Evolutionary conservation across 1,140 invertebrate genomes (phyloP).

Genomic region (Diplogasteroides magnus): DNA sequence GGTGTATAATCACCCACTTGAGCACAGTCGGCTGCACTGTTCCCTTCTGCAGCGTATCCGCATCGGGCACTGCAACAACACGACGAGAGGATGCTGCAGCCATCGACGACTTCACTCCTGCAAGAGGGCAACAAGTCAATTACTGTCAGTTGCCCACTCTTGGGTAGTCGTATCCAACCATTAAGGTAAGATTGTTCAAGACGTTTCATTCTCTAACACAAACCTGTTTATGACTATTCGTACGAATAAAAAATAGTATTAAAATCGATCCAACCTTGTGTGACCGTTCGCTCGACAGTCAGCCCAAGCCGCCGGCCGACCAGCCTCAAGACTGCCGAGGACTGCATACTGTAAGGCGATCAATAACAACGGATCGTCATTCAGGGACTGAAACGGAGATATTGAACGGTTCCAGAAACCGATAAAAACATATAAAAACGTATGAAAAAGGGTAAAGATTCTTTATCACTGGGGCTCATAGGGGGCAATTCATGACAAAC

Average conservation of each 20-base stretch:
- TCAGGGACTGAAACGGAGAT: too few relatives aligned
- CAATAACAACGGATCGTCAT: too few relatives aligned
- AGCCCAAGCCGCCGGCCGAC: too few relatives aligned
- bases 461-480: too few relatives aligned
- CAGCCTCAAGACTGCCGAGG: too few relatives aligned
- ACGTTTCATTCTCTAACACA: background rate
- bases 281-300: background rate
- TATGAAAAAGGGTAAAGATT: too few relatives aligned
- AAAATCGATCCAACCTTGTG: background rate
- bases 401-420: too few relatives aligned
- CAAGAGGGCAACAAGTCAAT: background rate
- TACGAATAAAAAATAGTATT: background rate
- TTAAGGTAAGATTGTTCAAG: background rate
- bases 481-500: too few relatives aligned
- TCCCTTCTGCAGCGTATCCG: slow-evolving; percentile 24
- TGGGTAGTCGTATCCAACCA: background rate
- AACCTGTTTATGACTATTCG: background rate
- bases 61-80: background rate
- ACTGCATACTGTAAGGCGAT: too few relatives aligned
- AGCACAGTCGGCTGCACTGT: slow-evolving; percentile 30
- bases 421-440: too few relatives aligned
- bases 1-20: slow-evolving; percentile 19
- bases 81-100: background rate
- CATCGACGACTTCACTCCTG: slow-evolving; percentile 4
- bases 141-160: slow-evolving; percentile 3